Conservation (phyloP, 1,140 invertebrate genomes). For the Aphis gossypii region DNA sequence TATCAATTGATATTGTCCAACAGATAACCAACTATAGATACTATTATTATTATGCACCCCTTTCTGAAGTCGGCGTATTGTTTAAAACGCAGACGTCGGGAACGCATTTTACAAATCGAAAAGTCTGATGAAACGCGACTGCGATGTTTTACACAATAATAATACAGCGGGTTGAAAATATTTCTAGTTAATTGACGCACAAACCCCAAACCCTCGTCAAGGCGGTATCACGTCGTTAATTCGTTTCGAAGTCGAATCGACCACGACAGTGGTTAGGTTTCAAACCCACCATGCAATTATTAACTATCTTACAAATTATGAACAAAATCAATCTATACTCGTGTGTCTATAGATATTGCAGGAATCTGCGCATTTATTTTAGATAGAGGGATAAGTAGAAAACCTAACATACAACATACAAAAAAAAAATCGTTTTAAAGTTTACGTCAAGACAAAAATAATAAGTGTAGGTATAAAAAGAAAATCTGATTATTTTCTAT, state of each 20-base stretch:
- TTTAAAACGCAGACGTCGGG: background rate
- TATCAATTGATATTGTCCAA: background rate
- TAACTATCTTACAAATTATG: background rate
- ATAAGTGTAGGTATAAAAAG: background rate
- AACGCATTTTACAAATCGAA: background rate
- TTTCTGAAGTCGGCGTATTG: background rate
- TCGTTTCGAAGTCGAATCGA: background rate
- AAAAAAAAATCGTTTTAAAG: background rate
- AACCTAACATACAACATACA: background rate
- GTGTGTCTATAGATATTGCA: background rate
- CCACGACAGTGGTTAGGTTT: background rate
- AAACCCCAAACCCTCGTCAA: background rate
- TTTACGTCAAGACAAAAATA: background rate
- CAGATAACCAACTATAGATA: background rate
- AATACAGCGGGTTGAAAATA: background rate
- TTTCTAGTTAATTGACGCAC: background rate
- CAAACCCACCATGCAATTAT: background rate
- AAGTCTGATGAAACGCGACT: background rate
- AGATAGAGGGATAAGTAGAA: background rate
- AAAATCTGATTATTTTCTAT: background rate
- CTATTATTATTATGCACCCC: background rate
- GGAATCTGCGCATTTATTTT: background rate
- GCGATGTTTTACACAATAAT: background rate
- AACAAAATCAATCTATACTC: background rate
- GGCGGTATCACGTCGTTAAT: background rate